These are phyloP conservation scores for Tipula lateralis DNA, from an alignment of 2,888 invertebrate genomes.

Conservation along the genomic window DNA sequence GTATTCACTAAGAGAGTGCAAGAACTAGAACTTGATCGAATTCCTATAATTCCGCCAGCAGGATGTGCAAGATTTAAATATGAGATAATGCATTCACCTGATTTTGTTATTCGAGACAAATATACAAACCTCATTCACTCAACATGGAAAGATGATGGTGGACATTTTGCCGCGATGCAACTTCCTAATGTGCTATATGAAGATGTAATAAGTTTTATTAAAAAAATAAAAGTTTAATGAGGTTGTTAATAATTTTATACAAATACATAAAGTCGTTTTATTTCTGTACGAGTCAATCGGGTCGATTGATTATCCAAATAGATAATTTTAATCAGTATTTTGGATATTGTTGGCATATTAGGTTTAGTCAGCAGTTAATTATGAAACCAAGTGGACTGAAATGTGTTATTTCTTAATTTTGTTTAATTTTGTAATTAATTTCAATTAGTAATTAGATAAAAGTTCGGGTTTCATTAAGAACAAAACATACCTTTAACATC, in stretches of 20 bases:
- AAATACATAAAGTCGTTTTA: background rate
- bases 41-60: conserved; percentile 40
- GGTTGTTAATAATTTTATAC: background rate
- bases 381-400: too few relatives aligned
- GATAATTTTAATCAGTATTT: too few relatives aligned
- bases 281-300: background rate
- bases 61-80: conserved; percentile 44
- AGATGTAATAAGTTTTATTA: conserved; percentile 39
- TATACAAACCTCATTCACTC: conserved; percentile 42
- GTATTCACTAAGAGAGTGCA: conserved; percentile 45
- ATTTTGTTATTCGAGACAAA: conserved; percentile 39
- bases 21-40: conserved; percentile 44
- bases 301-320: too few relatives aligned
- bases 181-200: conserved; percentile 42
- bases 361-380: too few relatives aligned
- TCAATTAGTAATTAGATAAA: too few relatives aligned
- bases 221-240: conserved; percentile 3
- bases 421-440: too few relatives aligned
- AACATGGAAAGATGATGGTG: conserved; percentile 41
- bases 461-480: too few relatives aligned
- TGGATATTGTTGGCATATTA: too few relatives aligned
- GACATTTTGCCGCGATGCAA: conserved; percentile 46
- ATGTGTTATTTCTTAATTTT: too few relatives aligned
- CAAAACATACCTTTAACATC: too few relatives aligned
- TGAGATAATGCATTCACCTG: conserved; percentile 40